Evolutionary conservation across 2,888 invertebrate genomes (phyloP).

Genomic region (Mycalesis mineus): DNA sequence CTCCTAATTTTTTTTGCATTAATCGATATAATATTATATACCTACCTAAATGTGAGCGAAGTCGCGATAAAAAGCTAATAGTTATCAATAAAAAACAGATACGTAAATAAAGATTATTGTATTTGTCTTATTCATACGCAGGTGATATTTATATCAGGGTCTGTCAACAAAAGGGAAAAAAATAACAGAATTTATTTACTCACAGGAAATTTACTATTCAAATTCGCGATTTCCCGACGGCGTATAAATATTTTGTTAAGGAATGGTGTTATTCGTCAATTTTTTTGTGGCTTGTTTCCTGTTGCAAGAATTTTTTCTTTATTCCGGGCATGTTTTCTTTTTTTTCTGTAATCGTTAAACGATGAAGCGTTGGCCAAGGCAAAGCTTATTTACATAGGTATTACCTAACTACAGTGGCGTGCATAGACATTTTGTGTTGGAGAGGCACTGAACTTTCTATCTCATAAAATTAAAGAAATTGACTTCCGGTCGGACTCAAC

Average conservation of each 20-base stretch:
- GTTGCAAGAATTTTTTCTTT: not conserved
- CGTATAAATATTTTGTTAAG: constrained; percentile 22
- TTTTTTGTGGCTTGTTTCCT: constrained; percentile 2
- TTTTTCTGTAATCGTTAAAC: not conserved
- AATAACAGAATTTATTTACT: constrained; percentile 19
- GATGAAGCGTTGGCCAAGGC: not conserved
- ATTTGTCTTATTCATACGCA: not conserved
- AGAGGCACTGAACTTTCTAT: no score
- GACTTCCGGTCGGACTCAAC: no score
- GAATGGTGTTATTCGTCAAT: not conserved
- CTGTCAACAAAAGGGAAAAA: constrained; percentile 15
- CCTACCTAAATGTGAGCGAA: no score
- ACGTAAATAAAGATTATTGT: not conserved
- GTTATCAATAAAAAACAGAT: no score
- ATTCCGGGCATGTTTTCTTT: no score
- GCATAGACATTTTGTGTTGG: no score
- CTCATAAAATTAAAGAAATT: no score
- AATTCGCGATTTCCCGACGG: constrained; percentile 29
- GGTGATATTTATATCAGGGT: constrained; percentile 4
- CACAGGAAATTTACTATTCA: constrained; percentile 29
- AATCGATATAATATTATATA: no score
- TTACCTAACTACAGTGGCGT: no score
- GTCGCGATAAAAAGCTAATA: no score
- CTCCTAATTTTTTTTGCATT: no score
- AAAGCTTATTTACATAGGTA: no score